A percentile compares a stretch with the other conserved stretches of the same genome.
These are phyloP conservation scores for Tragulus kanchil DNA, from an alignment of 2,113 vertebrate species.

Conservation along the genomic window DNA sequence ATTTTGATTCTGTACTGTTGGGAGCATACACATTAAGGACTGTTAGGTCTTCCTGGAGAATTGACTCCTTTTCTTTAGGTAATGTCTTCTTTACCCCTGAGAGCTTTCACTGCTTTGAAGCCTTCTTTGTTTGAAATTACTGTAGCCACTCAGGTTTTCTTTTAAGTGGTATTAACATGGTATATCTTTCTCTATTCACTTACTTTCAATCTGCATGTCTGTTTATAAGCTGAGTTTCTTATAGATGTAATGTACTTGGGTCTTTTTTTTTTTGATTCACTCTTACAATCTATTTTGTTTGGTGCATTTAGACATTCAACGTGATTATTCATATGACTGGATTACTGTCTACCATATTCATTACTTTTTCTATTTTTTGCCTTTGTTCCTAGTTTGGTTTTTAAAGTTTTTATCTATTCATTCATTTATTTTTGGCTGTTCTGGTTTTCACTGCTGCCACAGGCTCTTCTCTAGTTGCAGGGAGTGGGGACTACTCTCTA, in stretches of 20 bases:
- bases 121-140: neutral
- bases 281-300: neutral
- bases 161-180: neutral
- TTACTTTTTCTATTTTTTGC: neutral
- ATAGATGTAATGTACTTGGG: neutral
- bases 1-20: neutral
- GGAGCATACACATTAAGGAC: neutral
- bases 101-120: neutral
- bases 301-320: neutral
- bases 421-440: neutral
- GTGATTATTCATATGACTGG: neutral
- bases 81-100: neutral
- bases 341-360: too few species aligned
- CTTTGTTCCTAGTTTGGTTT: neutral
- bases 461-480: too few species aligned
- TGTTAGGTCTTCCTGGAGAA: neutral
- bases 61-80: neutral
- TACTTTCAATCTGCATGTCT: neutral
- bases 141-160: neutral
- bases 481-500: too few species aligned
- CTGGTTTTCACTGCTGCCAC: neutral
- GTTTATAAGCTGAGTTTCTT: neutral
- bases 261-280: neutral
- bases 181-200: neutral
- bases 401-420: neutral